Conservation (phyloP, 2,113 vertebrate genomes). For the Nicator chloris region DNA sequence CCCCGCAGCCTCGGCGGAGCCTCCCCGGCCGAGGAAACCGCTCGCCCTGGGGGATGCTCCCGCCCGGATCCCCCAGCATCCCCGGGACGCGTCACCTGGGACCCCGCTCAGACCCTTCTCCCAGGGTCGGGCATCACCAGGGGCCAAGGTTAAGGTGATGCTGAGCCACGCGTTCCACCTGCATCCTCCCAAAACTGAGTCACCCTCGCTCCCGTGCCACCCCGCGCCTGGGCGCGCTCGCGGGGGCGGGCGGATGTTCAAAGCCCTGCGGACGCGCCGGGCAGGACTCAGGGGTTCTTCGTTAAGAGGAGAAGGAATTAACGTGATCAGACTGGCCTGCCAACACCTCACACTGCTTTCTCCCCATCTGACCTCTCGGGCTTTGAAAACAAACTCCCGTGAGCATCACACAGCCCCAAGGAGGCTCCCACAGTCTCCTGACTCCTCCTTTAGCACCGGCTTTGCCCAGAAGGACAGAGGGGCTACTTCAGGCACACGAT, state of each 20-base stretch:
- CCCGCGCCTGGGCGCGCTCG: background rate
- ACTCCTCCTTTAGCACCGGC: background rate
- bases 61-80: background rate
- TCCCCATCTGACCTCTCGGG: background rate
- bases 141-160: background rate
- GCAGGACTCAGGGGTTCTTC: background rate
- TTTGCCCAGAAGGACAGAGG: background rate
- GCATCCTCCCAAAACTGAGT: background rate
- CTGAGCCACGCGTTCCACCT: background rate
- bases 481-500: background rate
- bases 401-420: background rate
- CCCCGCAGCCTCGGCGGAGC: background rate
- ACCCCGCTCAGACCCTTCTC: background rate
- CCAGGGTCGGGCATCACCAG: background rate
- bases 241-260: accelerated
- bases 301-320: background rate
- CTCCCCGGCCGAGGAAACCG: background rate
- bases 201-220: background rate
- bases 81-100: background rate
- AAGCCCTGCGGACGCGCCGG: background rate
- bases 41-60: background rate
- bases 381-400: background rate
- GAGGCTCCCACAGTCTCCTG: background rate
- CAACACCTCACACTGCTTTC: background rate
- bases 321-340: background rate